Evolutionary conservation across 2,797 vertebrate genomes (phyloP), one percentile per base, ranked within the genome.

Genomic region (Zalophus californianus): DNA sequence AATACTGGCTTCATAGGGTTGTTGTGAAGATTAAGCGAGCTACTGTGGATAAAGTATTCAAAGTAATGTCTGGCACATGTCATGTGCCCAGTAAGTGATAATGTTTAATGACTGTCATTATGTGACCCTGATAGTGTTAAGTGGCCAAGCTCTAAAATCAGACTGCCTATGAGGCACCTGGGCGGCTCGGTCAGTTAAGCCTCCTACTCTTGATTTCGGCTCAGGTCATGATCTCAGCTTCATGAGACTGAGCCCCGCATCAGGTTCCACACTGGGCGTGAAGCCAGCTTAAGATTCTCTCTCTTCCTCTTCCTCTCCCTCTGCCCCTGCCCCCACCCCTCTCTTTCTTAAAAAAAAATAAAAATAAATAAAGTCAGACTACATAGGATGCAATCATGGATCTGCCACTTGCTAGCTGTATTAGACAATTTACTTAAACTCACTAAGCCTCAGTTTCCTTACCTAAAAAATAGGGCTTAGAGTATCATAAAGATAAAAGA

Each of bases 81-180:
- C 64, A 87, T 27, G 25, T n/a, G 27, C 58, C 62, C 85, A 78
- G 60, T 27, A 91, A 97, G 56, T 88, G 48, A 50, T 87, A 85
- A 92, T 84, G 41, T 86, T 91, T 91, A 90, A 95, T 96, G 64
- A 54, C 23, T 94, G 52, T 75, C 60, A 80, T 86, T 96, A 77
- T 56, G 50, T 80, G 83, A 96, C 14, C 27, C 70, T 80, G 56
- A 35, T 62, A 82, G 41, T 90, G 62, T 66, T 92, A 58, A 92
- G 44, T 84, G n/a, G 56, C 58, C 72, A 85, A 41, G 12, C 54
- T 88, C 75, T 72, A n/a, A 93, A 97, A 66, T 91, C 54, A 90
- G 64, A 83, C 25, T 41, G 15, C 64, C 38, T 44, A 62, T 35
- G n/a, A n/a, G 16, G n/a, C 66, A 68, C 66, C n/a, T 35, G 8